Evolutionary conservation across 2,113 vertebrate genomes (phyloP).

Genomic region (Lichenostomus cassidix): DNA sequence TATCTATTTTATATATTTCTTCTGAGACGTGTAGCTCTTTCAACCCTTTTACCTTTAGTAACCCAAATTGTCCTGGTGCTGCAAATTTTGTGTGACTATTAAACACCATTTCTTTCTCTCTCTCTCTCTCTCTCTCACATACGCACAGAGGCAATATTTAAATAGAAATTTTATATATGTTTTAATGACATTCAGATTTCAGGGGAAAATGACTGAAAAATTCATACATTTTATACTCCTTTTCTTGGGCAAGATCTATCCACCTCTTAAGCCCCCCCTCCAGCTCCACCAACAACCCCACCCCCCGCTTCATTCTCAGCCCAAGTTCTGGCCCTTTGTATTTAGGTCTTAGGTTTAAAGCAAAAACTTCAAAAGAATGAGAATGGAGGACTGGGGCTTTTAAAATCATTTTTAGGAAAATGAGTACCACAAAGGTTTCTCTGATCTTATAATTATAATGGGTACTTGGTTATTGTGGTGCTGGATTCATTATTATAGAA

Average conservation of each 20-base stretch:
- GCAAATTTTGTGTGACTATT: neutral
- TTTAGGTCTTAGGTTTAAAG: conserved; percentile 41
- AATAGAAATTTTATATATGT: neutral
- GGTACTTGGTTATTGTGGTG: conserved; percentile 14
- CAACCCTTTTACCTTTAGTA: neutral
- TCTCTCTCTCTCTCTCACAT: no score
- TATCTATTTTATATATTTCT: neutral
- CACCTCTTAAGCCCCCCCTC: neutral
- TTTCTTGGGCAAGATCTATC: neutral
- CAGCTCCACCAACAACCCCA: no score
- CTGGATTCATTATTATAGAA: conserved; percentile 50
- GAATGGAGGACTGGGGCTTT: neutral
- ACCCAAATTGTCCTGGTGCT: neutral
- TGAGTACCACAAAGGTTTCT: conserved; percentile 59
- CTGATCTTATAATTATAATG: conserved; percentile 56
- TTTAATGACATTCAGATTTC: neutral
- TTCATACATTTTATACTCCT: neutral
- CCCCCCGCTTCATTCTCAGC: neutral
- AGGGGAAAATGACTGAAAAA: neutral
- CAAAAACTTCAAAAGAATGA: conserved; percentile 67
- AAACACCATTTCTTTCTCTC: neutral
- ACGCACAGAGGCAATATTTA: neutral
- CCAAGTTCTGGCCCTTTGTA: conserved; percentile 39
- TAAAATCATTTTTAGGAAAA: conserved; percentile 53
- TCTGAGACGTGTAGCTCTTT: neutral